Base-by-base conservation (phyloP, 2,113 vertebrate genomes). In the Peromyscus maniculatus region DNA sequence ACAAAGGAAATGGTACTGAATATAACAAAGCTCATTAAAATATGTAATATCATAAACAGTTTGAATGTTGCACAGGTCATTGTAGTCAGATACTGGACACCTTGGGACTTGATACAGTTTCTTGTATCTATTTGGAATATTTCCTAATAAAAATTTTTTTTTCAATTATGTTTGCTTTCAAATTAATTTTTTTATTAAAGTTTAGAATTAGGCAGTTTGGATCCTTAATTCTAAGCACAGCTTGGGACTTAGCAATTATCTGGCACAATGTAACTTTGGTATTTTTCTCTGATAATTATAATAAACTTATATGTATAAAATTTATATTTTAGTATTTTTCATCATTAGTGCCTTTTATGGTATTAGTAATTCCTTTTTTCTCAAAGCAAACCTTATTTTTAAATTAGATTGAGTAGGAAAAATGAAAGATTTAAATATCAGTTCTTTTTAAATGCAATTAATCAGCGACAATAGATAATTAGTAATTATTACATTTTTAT, bases 1-100 rank as follows among this genome's bases (percentile, higher is more conserved):
- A 97, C 95, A 96, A 98, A 98, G 72, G 99, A 99, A 93, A 98
- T 98, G 99, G 99, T 99, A 98, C 86, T 96, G 43, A 86, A 22
- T 94, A 26, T 92, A 89, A 83, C 90, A n/a, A 69, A 33, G 2
- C 90, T 95, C 46, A 92, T 69, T 94, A 86, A 84, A 92, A 89
- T 92, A 87, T 92, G 22, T 28, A 84, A 43, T 87, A 87, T 87
- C 95, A 92, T 22, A 91, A 88, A 21, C 75, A 86, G 79, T 91
- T 95, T 91, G 87, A 93, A 62, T 93, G 67, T 89, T 94, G 24
- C 9, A 74, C 89, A 62, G 7, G 43, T 83, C 49, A 82, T 52
- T 92, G 66, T 94, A 95, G 43, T 55, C 75, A 93, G 22, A 28
- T 28, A 46, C 71, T 87, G 6, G 62, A 57, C 64, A 74, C 17